Evolutionary conservation across 2,888 invertebrate species (phyloP).

Genomic region (Nomada flava): DNA sequence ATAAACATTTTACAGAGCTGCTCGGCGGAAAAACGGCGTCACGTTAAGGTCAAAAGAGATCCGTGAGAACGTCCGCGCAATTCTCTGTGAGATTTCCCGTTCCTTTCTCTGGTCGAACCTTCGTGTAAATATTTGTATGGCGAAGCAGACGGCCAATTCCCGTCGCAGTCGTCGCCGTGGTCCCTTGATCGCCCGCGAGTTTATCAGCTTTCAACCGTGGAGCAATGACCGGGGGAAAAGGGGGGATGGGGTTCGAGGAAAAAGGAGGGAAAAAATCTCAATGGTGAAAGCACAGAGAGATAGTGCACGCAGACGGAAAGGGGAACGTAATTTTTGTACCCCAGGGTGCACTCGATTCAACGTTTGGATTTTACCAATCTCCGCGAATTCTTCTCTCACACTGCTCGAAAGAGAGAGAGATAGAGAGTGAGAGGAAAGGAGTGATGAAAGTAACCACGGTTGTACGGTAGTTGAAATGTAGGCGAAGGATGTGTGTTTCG

Average conservation of each 20-base stretch:
- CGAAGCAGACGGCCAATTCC: constrained; percentile 42
- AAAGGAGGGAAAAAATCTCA: constrained; percentile 17
- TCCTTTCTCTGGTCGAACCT: neutral
- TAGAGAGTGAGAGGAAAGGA: no score
- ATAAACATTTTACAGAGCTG: constrained; percentile 8
- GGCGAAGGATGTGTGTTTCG: neutral
- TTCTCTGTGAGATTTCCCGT: neutral
- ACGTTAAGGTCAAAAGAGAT: constrained; percentile 11
- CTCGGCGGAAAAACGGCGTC: neutral
- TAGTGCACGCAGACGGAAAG: constrained; percentile 1
- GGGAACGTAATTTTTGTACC: constrained; percentile 61
- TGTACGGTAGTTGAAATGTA: neutral
- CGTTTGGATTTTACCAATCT: constrained; percentile 67
- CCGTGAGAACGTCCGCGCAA: neutral
- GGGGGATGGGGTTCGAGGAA: neutral
- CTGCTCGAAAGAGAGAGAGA: neutral
- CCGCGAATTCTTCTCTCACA: constrained; percentile 38
- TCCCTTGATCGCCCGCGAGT: constrained; percentile 44
- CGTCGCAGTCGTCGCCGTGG: neutral
- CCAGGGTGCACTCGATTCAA: constrained; percentile 64
- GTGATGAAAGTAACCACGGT: neutral
- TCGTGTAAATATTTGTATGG: constrained; percentile 27
- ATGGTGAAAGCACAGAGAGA: constrained; percentile 20
- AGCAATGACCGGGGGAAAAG: neutral
- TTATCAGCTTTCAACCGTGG: constrained; percentile 48